These are phyloP conservation scores for Cephus spinipes DNA, from an alignment of 2,888 invertebrate species.

Conservation along the genomic window DNA sequence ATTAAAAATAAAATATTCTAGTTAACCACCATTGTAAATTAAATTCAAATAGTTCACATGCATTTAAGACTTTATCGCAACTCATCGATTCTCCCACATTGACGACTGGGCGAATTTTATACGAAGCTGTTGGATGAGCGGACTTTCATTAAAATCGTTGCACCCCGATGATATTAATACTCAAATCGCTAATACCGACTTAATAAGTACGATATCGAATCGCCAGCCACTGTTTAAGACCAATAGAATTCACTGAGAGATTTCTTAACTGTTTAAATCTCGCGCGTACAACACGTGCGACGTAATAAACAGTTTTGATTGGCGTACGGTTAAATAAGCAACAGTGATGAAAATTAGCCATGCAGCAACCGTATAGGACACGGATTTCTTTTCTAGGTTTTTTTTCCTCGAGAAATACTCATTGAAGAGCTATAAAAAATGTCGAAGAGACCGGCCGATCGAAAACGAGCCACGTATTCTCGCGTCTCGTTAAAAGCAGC, in stretches of 20 bases:
- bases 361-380: background rate
- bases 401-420: conserved; percentile 5
- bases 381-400: background rate
- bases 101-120: background rate
- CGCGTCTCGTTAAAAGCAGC: conserved; percentile 52
- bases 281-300: background rate
- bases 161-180: background rate
- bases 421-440: conserved; percentile 12
- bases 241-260: background rate
- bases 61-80: background rate
- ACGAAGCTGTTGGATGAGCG: background rate
- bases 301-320: background rate
- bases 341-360: background rate
- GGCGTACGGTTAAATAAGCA: conserved; percentile 14
- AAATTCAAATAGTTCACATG: background rate
- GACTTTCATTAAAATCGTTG: background rate
- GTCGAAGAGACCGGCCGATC: conserved; percentile 15
- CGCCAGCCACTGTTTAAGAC: background rate
- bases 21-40: background rate
- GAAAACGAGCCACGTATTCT: conserved; percentile 20
- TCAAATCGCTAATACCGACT: background rate
- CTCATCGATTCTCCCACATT: background rate
- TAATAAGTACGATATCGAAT: background rate
- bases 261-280: background rate
- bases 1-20: background rate